Conservation (phyloP, 2,797 vertebrate genomes). For the Scarus forsteni region DNA sequence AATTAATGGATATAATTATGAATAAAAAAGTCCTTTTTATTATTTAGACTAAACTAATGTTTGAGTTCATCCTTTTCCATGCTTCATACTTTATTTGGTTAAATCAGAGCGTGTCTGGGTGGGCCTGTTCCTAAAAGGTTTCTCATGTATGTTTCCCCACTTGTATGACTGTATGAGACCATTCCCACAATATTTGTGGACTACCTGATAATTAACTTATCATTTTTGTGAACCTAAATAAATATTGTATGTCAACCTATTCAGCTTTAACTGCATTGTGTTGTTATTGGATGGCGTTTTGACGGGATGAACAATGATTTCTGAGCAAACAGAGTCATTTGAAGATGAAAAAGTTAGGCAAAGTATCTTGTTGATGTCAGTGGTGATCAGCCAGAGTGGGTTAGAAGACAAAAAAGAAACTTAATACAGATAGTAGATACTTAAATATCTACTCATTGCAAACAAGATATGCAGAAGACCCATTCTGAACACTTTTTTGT, state of each 20-base stretch:
- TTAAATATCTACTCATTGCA: too few relatives aligned
- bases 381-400: too few relatives aligned
- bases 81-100: conserved; percentile 84
- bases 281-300: neutral
- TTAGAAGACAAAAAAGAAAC: too few relatives aligned
- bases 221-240: conserved; percentile 93
- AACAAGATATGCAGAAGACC: too few relatives aligned
- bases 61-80: conserved; percentile 69
- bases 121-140: conserved; percentile 85
- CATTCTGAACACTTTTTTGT: too few relatives aligned
- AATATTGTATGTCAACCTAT: conserved; percentile 89
- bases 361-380: too few relatives aligned
- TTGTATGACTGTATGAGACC: conserved; percentile 89
- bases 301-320: too few relatives aligned
- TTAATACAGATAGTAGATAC: too few relatives aligned
- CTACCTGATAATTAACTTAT: conserved; percentile 94
- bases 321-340: too few relatives aligned
- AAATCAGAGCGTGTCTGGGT: conserved; percentile 80
- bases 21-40: conserved; percentile 61
- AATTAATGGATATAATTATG: conserved; percentile 58
- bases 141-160: conserved; percentile 84
- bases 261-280: neutral
- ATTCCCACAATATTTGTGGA: conserved; percentile 94
- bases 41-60: conserved; percentile 71
- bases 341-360: too few relatives aligned